A percentile compares a stretch with the other conserved stretches of the same genome.
phyloP scores from a whole-genome alignment of 2,113 vertebrate species.

The Taurulus bubalis region DNA sequence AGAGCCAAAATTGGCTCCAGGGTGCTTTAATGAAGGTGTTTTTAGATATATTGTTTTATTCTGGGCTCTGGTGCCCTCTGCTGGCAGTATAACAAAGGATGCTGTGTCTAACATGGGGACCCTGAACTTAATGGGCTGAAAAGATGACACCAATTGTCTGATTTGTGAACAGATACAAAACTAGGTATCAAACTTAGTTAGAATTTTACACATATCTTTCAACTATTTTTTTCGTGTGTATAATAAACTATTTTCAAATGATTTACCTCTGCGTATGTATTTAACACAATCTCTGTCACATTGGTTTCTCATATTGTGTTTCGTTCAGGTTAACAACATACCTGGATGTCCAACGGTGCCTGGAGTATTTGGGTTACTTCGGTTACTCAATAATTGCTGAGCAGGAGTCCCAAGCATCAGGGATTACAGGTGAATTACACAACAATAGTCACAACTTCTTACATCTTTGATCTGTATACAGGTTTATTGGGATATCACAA shows the following conservation, averaged over 20 bases:
- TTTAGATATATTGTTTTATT: not conserved
- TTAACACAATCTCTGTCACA: not conserved
- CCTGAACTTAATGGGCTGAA: too few species aligned
- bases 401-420: constrained; percentile 95
- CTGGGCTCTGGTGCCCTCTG: not conserved
- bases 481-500: not conserved
- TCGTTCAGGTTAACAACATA: constrained; percentile 91
- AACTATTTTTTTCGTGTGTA: not conserved
- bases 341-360: constrained; percentile 94
- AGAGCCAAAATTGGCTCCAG: too few species aligned
- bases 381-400: constrained; percentile 96
- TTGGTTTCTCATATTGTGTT: not conserved
- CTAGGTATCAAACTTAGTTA: not conserved
- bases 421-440: constrained; percentile 88
- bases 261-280: not conserved
- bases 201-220: not conserved
- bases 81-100: too few species aligned
- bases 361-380: constrained; percentile 96
- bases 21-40: too few species aligned
- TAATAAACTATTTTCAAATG: not conserved
- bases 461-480: too few species aligned
- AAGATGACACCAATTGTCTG: not conserved
- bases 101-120: not conserved
- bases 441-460: not conserved
- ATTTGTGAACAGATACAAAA: not conserved